phyloP scores from a whole-genome alignment of 2,888 invertebrate species.

The Acronicta alni region DNA sequence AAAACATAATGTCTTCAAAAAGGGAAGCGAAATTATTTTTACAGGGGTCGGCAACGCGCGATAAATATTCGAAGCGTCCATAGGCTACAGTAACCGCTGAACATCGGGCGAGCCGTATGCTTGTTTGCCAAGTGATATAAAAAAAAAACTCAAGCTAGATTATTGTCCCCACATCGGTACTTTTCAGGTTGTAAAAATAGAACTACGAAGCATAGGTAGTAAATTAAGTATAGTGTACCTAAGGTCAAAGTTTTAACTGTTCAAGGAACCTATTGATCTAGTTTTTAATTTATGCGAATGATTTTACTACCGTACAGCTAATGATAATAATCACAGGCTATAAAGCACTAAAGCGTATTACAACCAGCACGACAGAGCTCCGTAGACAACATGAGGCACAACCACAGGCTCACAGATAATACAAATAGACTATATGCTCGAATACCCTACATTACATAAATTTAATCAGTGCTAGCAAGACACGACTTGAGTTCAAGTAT shows the following conservation, averaged over 20 bases:
- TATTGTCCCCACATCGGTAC: too few species aligned
- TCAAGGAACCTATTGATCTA: background rate
- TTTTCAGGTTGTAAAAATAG: too few species aligned
- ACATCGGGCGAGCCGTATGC: too few species aligned
- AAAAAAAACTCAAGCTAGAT: too few species aligned
- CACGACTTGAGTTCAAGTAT: slow-evolving; percentile 71
- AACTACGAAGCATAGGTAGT: too few species aligned
- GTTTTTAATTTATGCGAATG: background rate
- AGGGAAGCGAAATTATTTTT: too few species aligned
- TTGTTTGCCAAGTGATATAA: too few species aligned
- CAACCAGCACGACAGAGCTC: slow-evolving; percentile 5
- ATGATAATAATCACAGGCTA: slow-evolving; percentile 7
- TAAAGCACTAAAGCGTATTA: slow-evolving; percentile 13
- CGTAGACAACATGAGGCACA: slow-evolving; percentile 11
- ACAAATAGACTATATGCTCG: slow-evolving; percentile 9
- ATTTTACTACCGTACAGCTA: background rate
- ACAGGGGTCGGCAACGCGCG: too few species aligned
- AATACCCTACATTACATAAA: slow-evolving; percentile 33
- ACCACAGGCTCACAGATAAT: background rate
- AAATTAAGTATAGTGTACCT: too few species aligned
- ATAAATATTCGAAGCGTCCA: too few species aligned
- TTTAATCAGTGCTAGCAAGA: slow-evolving; percentile 59
- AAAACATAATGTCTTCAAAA: too few species aligned
- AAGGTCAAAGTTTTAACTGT: background rate
- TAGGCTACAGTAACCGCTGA: too few species aligned